Percentiles rank a stretch among this genome's conserved stretches.
phyloP scores from a whole-genome alignment of 2,113 vertebrate genomes.

The Podilymbus podiceps region DNA sequence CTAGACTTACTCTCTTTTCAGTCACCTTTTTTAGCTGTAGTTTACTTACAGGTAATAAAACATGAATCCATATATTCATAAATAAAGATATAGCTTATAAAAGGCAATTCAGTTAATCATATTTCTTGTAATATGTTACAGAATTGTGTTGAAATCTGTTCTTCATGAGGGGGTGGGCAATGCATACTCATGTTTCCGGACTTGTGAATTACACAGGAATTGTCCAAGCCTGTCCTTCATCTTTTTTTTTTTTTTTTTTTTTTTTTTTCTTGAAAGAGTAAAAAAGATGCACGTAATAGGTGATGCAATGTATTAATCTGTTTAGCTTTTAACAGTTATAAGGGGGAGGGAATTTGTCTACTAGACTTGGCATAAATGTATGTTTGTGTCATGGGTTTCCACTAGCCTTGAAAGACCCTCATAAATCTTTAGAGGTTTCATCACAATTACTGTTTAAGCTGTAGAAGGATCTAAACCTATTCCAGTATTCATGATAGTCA shows the following conservation, averaged over 20 bases:
- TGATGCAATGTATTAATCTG: neutral
- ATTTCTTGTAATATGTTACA: neutral
- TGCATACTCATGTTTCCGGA: neutral
- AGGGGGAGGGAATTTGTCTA: neutral
- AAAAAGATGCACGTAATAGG: neutral
- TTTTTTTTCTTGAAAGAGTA: neutral
- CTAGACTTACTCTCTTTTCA: neutral
- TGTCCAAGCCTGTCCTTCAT: neutral
- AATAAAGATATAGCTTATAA: neutral
- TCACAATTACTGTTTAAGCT: neutral
- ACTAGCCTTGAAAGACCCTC: neutral
- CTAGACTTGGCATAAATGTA: neutral
- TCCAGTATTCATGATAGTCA: neutral
- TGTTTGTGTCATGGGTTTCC: neutral
- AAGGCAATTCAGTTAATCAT: neutral
- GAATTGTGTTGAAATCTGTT: neutral
- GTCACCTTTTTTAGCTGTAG: neutral
- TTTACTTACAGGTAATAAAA: conserved; percentile 26
- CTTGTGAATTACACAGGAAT: neutral
- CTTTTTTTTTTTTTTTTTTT: neutral
- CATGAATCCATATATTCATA: neutral
- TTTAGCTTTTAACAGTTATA: neutral
- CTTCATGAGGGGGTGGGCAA: neutral
- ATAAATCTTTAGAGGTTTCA: neutral
- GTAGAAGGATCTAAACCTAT: neutral